A percentile compares a stretch with the other conserved stretches of the same genome.
Evolutionary conservation across 2,113 vertebrate species (phyloP).

Genomic region (Phalacrocorax pelagicus): DNA sequence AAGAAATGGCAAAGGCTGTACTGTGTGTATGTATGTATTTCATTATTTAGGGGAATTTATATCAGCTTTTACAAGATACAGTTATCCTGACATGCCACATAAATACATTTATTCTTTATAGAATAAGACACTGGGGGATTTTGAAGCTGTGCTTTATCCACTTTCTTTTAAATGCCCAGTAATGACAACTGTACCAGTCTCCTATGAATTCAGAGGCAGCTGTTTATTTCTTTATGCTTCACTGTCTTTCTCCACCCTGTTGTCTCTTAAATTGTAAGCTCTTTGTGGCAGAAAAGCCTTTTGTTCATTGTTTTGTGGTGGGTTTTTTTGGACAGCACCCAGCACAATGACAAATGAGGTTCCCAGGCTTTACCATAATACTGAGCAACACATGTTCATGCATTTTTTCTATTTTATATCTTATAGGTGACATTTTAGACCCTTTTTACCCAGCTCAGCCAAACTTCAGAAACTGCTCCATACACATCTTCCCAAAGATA

Average conservation of each 20-base stretch:
- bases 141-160: background rate
- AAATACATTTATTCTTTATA: background rate
- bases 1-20: background rate
- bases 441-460: constrained; percentile 72
- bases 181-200: constrained; percentile 54
- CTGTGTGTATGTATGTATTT: background rate
- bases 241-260: constrained; percentile 23
- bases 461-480: constrained; percentile 73
- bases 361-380: background rate
- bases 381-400: background rate
- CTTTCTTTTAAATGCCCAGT: background rate
- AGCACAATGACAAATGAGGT: background rate
- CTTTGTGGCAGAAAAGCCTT: constrained; percentile 32
- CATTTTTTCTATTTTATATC: background rate
- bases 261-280: constrained; percentile 33
- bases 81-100: background rate
- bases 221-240: constrained; percentile 45
- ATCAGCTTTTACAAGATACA: background rate
- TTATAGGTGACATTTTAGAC: constrained; percentile 76
- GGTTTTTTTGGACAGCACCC: background rate
- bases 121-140: background rate
- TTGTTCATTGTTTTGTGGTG: constrained; percentile 35
- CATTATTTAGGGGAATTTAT: background rate
- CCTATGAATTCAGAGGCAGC: constrained; percentile 36
- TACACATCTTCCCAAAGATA: constrained; percentile 73